A percentile compares a stretch with the other conserved stretches of the same genome.
phyloP scores from a whole-genome alignment of 2,888 invertebrate genomes.

The Malthinus flaveolus region DNA sequence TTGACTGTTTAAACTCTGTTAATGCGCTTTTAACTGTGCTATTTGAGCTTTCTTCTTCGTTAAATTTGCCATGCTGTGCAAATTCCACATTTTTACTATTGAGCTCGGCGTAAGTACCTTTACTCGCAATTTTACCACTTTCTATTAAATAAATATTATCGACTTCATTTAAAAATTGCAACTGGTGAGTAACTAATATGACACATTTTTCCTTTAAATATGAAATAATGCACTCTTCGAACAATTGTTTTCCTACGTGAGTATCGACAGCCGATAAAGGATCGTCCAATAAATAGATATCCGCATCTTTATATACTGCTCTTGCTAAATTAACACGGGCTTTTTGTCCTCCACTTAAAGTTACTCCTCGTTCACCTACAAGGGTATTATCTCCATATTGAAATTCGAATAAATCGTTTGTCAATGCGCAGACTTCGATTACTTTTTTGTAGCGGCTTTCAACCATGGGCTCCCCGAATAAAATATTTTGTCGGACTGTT shows the following conservation, averaged over 20 bases:
- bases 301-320: constrained; percentile 78
- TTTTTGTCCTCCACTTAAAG: constrained; percentile 76
- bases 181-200: constrained; percentile 73
- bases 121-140: constrained; percentile 59
- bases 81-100: constrained; percentile 73
- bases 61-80: constrained; percentile 54
- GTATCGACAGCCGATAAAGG: constrained; percentile 87
- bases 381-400: constrained; percentile 77
- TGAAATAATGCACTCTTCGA: constrained; percentile 71
- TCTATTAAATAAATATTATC: constrained; percentile 60
- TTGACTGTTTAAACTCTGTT: neutral
- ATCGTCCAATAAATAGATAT: constrained; percentile 84
- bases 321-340: constrained; percentile 84
- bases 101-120: constrained; percentile 69
- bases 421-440: constrained; percentile 66
- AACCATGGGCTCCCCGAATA: constrained; percentile 70
- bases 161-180: constrained; percentile 63
- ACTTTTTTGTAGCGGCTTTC: constrained; percentile 63
- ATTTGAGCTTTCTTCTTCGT: neutral
- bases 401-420: constrained; percentile 68
- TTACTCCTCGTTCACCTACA: constrained; percentile 74
- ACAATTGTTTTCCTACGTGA: constrained; percentile 81
- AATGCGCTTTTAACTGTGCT: constrained; percentile 37
- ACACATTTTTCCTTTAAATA: constrained; percentile 67
- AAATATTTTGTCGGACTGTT: constrained; percentile 74